Percentiles rank a stretch among this genome's conserved stretches.
These are phyloP conservation scores for Drosophila formosana DNA, from an alignment of 2,888 invertebrate species.

Conservation along the genomic window DNA sequence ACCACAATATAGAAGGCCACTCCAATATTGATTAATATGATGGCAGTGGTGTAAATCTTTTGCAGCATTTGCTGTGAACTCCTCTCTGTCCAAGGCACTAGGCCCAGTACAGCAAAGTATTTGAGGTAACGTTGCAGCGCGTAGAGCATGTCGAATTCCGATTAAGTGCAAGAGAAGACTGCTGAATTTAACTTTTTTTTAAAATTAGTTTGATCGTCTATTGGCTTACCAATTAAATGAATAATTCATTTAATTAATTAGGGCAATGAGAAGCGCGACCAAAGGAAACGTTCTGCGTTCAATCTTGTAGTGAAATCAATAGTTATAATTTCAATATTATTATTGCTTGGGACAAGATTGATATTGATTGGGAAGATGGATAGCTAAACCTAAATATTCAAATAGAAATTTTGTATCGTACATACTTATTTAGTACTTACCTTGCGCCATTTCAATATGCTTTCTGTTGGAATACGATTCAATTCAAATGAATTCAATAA, in stretches of 20 bases:
- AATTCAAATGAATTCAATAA: neutral
- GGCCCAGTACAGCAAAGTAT: constrained; percentile 70
- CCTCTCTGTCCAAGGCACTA: constrained; percentile 68
- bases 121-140: constrained; percentile 63
- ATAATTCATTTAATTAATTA: constrained; percentile 36
- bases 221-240: neutral
- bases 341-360: too few species aligned
- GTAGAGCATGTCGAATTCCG: constrained; percentile 58
- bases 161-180: constrained; percentile 9
- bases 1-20: constrained; percentile 49
- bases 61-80: constrained; percentile 45
- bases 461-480: neutral
- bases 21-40: constrained; percentile 48
- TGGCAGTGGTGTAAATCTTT: constrained; percentile 58
- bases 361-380: too few species aligned
- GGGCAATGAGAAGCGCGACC: constrained; percentile 9
- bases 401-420: too few species aligned
- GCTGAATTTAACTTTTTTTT: neutral
- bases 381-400: too few species aligned
- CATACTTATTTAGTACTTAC: too few species aligned
- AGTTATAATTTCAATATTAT: too few species aligned
- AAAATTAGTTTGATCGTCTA: too few species aligned
- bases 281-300: neutral
- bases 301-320: neutral
- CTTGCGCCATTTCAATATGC: neutral